Percentiles rank a stretch among this genome's conserved stretches.
Evolutionary conservation across 2,888 invertebrate species (phyloP).

Genomic region (Elysia crispata): DNA sequence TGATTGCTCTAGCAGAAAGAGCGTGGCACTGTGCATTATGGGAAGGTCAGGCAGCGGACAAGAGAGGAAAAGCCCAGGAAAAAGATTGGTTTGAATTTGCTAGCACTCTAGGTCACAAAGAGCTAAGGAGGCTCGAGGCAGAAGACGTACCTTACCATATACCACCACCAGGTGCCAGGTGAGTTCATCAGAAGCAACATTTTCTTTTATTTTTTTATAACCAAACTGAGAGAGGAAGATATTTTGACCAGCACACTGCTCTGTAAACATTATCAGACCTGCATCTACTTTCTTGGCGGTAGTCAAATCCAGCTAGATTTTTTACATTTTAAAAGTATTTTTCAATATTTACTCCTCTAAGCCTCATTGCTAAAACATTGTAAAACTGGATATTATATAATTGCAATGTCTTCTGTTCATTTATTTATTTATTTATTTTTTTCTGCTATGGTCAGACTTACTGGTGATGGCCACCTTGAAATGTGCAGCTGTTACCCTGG

Average conservation of each 20-base stretch:
- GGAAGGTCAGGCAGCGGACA: slow-evolving; percentile 61
- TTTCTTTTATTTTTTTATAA: not conserved
- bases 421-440: no score
- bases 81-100: slow-evolving; percentile 72
- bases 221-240: not conserved
- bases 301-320: no score
- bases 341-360: no score
- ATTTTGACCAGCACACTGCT: not conserved
- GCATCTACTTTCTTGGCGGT: not conserved
- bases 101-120: slow-evolving; percentile 67
- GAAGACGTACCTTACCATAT: slow-evolving; percentile 67
- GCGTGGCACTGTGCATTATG: slow-evolving; percentile 73
- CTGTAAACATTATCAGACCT: not conserved
- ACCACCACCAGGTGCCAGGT: slow-evolving; percentile 73
- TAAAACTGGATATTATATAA: no score
- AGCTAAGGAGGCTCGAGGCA: slow-evolving; percentile 67
- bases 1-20: slow-evolving; percentile 73
- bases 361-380: no score
- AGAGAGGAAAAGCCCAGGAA: slow-evolving; percentile 49
- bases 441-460: slow-evolving; percentile 23
- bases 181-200: not conserved
- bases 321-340: no score
- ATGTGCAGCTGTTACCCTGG: slow-evolving; percentile 67
- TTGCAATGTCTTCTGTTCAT: no score
- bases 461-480: slow-evolving; percentile 52